A percentile compares a stretch with the other conserved stretches of the same genome.
Evolutionary conservation across 2,888 invertebrate species (phyloP).

Genomic region (Frankliniella fusca): DNA sequence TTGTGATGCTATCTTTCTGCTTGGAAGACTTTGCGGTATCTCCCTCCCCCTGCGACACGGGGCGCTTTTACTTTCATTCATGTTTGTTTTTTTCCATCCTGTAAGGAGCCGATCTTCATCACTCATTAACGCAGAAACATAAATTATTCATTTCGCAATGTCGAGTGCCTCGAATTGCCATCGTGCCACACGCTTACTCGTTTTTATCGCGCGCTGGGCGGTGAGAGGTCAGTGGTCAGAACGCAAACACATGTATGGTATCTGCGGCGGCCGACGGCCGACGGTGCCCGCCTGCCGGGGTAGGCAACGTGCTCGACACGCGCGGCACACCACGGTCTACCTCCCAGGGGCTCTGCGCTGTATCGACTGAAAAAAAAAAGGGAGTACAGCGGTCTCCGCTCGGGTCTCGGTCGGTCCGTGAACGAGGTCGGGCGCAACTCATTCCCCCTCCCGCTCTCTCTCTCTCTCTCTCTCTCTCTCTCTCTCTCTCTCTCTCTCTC

Average conservation of each 20-base stretch:
- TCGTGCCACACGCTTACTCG: too few species aligned
- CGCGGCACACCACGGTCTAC: background rate
- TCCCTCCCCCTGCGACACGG: background rate
- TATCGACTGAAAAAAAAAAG: background rate
- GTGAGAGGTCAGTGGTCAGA: too few species aligned
- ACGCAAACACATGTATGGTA: background rate
- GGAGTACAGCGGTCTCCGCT: too few species aligned
- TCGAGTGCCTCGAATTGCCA: too few species aligned
- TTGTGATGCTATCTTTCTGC: conserved; percentile 7
- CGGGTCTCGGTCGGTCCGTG: background rate
- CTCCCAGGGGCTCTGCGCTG: background rate
- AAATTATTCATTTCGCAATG: too few species aligned
- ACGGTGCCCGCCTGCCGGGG: background rate
- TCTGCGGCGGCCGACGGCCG: background rate
- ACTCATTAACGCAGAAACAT: background rate
- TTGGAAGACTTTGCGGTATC: background rate
- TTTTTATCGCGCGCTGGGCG: too few species aligned
- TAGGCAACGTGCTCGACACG: background rate
- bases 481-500: conserved; percentile 6
- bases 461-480: background rate
- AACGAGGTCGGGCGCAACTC: background rate
- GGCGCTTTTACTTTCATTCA: background rate
- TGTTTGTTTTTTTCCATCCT: background rate
- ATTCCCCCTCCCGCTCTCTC: background rate
- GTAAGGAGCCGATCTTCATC: background rate